Evolutionary conservation across 2,797 vertebrate species (phyloP).

Genomic region (Pogonophryne albipinna): DNA sequence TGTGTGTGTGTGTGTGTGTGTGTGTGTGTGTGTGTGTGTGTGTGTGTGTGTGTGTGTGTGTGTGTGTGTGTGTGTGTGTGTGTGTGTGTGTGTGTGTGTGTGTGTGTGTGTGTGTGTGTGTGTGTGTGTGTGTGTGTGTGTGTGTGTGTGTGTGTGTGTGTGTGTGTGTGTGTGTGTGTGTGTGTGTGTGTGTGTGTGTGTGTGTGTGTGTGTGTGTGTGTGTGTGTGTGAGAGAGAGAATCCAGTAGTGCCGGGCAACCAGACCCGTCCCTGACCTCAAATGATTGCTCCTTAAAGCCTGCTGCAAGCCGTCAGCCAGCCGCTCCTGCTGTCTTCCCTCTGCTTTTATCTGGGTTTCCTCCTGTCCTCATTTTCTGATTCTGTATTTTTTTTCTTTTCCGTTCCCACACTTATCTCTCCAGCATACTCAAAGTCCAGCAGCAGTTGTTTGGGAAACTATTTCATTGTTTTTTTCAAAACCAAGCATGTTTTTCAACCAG

Average conservation of each 20-base stretch:
- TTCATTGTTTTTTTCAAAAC: conserved; percentile 49
- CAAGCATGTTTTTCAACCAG: conserved; percentile 47
- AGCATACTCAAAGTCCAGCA: conserved; percentile 31
- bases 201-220: conserved; percentile 39
- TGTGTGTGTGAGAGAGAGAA: conserved; percentile 38
- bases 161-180: conserved; percentile 38
- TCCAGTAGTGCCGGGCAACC: conserved; percentile 76
- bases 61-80: conserved; percentile 32
- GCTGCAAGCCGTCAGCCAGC: conserved; percentile 58
- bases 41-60: conserved; percentile 37
- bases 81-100: conserved; percentile 34
- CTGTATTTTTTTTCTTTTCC: conserved; percentile 34
- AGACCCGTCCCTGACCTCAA: conserved; percentile 74
- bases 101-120: conserved; percentile 36
- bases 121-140: conserved; percentile 29
- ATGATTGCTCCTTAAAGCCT: conserved; percentile 64
- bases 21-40: conserved; percentile 34
- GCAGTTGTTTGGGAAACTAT: conserved; percentile 45
- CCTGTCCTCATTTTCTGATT: conserved; percentile 36
- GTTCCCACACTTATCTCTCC: conserved; percentile 64
- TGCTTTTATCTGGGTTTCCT: conserved; percentile 60
- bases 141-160: background rate
- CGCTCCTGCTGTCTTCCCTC: conserved; percentile 23
- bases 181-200: conserved; percentile 29
- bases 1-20: conserved; percentile 36